These are phyloP conservation scores for Clarias batrachus DNA, from an alignment of 2,113 vertebrate genomes.

Conservation along the genomic window DNA sequence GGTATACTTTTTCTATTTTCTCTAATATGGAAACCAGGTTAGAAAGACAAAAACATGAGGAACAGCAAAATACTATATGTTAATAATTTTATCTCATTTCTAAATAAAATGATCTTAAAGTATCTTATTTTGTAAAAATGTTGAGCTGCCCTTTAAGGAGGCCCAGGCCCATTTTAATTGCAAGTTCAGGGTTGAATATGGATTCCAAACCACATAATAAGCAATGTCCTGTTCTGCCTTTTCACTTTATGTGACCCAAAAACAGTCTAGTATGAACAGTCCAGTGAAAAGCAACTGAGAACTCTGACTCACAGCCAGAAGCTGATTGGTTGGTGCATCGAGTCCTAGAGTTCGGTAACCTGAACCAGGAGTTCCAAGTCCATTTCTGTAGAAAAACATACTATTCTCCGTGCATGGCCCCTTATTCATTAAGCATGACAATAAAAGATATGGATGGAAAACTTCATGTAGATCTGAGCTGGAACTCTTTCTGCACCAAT, in stretches of 20 bases:
- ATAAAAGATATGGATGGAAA: background rate
- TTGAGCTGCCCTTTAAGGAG: background rate
- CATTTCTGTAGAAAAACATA: conserved; percentile 35
- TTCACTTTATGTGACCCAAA: background rate
- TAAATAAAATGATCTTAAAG: too few relatives aligned
- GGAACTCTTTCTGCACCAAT: background rate
- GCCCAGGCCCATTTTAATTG: background rate
- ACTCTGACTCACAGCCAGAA: conserved; percentile 8
- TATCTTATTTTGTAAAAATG: background rate
- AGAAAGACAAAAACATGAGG: background rate
- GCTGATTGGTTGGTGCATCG: background rate
- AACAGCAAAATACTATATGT: background rate
- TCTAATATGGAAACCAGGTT: background rate
- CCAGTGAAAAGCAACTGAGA: background rate
- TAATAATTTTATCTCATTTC: background rate
- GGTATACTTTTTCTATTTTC: background rate
- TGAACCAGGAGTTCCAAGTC: conserved; percentile 22
- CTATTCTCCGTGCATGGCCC: background rate
- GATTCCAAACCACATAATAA: background rate
- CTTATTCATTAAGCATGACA: conserved; percentile 4
- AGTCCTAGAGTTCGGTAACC: conserved; percentile 13
- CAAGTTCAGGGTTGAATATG: background rate
- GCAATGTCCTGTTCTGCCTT: background rate
- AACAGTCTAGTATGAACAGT: background rate
- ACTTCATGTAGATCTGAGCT: background rate